Evolutionary conservation across 2,888 invertebrate species (phyloP).

Genomic region (Dolichopus griseipennis): DNA sequence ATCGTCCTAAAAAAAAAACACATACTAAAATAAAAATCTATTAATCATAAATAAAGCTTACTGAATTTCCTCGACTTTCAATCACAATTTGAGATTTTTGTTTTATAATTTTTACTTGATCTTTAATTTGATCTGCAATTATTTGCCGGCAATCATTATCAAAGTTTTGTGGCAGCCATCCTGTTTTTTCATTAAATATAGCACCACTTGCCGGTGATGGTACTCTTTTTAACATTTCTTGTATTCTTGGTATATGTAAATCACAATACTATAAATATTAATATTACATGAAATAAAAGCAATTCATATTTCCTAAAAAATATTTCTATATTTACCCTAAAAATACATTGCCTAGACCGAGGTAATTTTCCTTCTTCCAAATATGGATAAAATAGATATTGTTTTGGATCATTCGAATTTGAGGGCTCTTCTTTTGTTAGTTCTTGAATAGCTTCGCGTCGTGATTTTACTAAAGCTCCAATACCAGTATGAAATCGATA

Average conservation of each 20-base stretch:
- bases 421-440: slow-evolving; percentile 27
- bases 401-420: slow-evolving; percentile 39
- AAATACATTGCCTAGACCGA: slow-evolving; percentile 77
- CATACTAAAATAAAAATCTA: background rate
- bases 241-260: slow-evolving; percentile 67
- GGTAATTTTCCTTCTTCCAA: slow-evolving; percentile 67
- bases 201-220: slow-evolving; percentile 51
- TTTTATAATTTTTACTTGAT: slow-evolving; percentile 39
- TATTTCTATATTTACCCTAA: slow-evolving; percentile 53
- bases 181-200: slow-evolving; percentile 62
- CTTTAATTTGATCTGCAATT: slow-evolving; percentile 56
- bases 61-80: slow-evolving; percentile 28
- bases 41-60: slow-evolving; percentile 9
- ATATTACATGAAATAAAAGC: background rate
- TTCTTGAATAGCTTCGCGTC: background rate
- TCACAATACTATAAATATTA: slow-evolving; percentile 59
- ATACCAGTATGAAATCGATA: slow-evolving; percentile 38
- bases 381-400: slow-evolving; percentile 42
- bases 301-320: background rate
- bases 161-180: slow-evolving; percentile 68
- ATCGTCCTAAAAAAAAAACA: slow-evolving; percentile 13
- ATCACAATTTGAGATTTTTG: slow-evolving; percentile 24
- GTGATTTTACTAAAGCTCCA: slow-evolving; percentile 31
- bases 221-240: slow-evolving; percentile 61
- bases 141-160: slow-evolving; percentile 64